Evolutionary conservation across 2,797 vertebrate genomes (phyloP).

Genomic region (Morus bassanus): DNA sequence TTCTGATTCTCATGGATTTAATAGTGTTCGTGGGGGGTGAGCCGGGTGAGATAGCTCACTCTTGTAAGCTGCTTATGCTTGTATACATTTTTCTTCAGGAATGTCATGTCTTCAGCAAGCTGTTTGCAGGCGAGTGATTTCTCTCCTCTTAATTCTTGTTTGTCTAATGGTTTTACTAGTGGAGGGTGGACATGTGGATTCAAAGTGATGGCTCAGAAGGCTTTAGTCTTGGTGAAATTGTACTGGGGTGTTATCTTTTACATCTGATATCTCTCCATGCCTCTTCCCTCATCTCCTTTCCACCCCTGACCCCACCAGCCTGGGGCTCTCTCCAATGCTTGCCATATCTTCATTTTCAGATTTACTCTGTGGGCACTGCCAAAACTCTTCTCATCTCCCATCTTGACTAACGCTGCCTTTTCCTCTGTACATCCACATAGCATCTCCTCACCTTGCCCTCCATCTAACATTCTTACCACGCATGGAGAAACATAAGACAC

Average conservation of each 20-base stretch:
- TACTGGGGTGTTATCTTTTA: neutral
- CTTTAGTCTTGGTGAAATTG: neutral
- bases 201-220: constrained; percentile 3
- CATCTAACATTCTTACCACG: neutral
- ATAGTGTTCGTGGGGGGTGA: constrained; percentile 53
- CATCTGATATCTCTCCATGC: neutral
- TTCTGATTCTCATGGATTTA: constrained; percentile 64
- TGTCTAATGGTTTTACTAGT: constrained; percentile 42
- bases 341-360: neutral
- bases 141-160: constrained; percentile 52
- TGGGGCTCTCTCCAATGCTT: neutral
- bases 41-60: neutral
- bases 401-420: neutral
- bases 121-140: constrained; percentile 43
- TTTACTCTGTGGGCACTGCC: neutral
- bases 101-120: constrained; percentile 60
- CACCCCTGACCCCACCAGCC: neutral
- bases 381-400: neutral
- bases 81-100: constrained; percentile 63
- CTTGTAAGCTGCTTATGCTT: constrained; percentile 62
- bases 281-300: neutral
- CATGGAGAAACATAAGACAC: neutral
- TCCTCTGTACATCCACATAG: neutral
- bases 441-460: neutral
- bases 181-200: constrained; percentile 22